Base-by-base conservation (phyloP, 2,888 invertebrate genomes). In the Zeuzera pyrina region DNA sequence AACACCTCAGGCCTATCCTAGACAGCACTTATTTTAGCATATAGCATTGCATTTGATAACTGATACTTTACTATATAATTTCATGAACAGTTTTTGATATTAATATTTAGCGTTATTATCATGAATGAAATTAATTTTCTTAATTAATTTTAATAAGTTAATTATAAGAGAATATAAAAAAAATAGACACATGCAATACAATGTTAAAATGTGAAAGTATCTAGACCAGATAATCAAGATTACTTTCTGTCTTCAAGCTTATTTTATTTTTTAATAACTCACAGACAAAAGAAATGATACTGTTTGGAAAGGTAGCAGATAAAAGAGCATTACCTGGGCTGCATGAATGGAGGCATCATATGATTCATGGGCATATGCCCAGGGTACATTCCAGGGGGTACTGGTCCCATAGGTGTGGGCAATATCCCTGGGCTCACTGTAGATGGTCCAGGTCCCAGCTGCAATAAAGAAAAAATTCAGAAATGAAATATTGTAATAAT, bases 281-380 rank as follows among this genome's bases (percentile, higher is more conserved):
- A 1, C 8, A 19, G 5, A 19, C 4, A 19, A 19, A 5, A 19
- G 19, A 19, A 7, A 19, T 7, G 19, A 19, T 19, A 19, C 19
- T 8, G 8, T 19, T 19, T n/a, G n/a, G n/a, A n/a, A n/a, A n/a
- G n/a, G n/a, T n/a, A n/a, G n/a, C n/a, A n/a, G n/a, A n/a, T n/a
- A n/a, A 19, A 19, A 19, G 8, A 7, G 5, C 35, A 57, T 64
- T 45, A 79, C 81, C 81, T 66, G 51, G 86, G 88, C 46, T 87
- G 87, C 88, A 93, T 91, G 57, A 91, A 93, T 11, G 89, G 91
- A 41, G 89, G 90, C 57, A 90, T 91, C 86, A 88, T 86, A 23
- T 73, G 85, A 36, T 90, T 90, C 87, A 92, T 91, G 23, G 86
- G 87, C 89, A 93, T 90, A 28, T 59, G 76, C 1, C 72, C 74